These are phyloP conservation scores for Lasioglossum albipes DNA, from an alignment of 1,140 invertebrate species.

Conservation along the genomic window DNA sequence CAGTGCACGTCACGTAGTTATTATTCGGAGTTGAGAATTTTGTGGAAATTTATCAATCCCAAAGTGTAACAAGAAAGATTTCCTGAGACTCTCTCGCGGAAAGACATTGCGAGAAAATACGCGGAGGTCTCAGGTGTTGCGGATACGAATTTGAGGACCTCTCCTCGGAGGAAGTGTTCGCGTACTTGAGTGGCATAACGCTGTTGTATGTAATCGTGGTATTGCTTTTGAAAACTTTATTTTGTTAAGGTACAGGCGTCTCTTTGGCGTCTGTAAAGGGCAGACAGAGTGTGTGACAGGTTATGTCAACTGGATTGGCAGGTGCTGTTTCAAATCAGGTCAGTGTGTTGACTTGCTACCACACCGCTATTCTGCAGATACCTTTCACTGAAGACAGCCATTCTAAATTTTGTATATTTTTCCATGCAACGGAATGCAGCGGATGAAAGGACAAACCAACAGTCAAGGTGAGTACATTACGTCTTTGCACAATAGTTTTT, in stretches of 20 bases:
- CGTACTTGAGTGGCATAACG: slow-evolving; percentile 37
- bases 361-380: slow-evolving; percentile 56
- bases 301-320: slow-evolving; percentile 79
- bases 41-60: slow-evolving; percentile 50
- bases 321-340: slow-evolving; percentile 77
- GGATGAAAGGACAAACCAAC: slow-evolving; percentile 94
- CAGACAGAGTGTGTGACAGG: slow-evolving; percentile 69
- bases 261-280: slow-evolving; percentile 46
- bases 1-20: slow-evolving; percentile 77
- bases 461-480: slow-evolving; percentile 75
- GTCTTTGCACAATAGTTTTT: slow-evolving; percentile 13
- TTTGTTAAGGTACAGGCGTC: slow-evolving; percentile 49
- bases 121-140: slow-evolving; percentile 49
- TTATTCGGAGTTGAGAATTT: slow-evolving; percentile 67
- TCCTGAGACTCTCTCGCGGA: slow-evolving; percentile 55
- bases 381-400: slow-evolving; percentile 65
- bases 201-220: slow-evolving; percentile 45
- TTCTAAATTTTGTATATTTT: slow-evolving; percentile 77
- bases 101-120: slow-evolving; percentile 52
- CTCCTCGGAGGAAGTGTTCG: slow-evolving; percentile 18
- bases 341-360: slow-evolving; percentile 69
- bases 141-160: neutral
- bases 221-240: slow-evolving; percentile 38
- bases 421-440: slow-evolving; percentile 84
- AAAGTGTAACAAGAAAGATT: slow-evolving; percentile 48